A percentile compares a stretch with the other conserved stretches of the same genome.
phyloP scores from a whole-genome alignment of 2,888 invertebrate genomes.

The Drosophila differens region DNA sequence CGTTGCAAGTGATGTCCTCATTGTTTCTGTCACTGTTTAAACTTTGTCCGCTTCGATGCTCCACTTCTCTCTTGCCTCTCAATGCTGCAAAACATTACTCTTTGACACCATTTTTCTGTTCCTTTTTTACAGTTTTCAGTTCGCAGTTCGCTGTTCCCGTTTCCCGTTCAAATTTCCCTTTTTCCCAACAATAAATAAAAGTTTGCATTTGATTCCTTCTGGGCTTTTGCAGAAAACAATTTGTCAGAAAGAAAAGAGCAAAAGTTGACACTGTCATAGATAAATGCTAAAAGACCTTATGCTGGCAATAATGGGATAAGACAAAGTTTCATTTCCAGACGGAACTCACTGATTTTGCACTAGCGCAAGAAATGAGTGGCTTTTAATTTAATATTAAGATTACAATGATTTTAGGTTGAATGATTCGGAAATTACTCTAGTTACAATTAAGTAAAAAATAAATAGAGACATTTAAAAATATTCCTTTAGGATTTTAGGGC shows the following conservation, averaged over 20 bases:
- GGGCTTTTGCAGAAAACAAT: conserved; percentile 56
- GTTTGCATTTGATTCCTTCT: conserved; percentile 43
- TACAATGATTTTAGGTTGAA: not conserved
- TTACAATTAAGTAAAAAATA: not conserved
- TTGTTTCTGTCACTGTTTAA: conserved; percentile 59
- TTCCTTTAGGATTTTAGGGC: too few relatives aligned
- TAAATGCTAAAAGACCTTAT: conserved; percentile 14
- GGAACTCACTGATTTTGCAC: not conserved
- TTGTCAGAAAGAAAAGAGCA: conserved; percentile 59
- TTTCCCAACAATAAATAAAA: conserved; percentile 15
- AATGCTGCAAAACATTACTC: conserved; percentile 22
- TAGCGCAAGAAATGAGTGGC: not conserved
- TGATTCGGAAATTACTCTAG: not conserved
- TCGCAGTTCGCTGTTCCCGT: not conserved
- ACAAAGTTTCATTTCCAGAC: conserved; percentile 9
- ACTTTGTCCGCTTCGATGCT: conserved; percentile 54
- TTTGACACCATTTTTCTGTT: conserved; percentile 41
- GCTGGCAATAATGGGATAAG: conserved; percentile 2
- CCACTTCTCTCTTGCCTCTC: conserved; percentile 20
- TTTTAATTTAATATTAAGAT: not conserved
- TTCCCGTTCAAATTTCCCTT: conserved; percentile 13
- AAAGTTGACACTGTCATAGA: conserved; percentile 45
- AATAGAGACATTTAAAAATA: too few relatives aligned
- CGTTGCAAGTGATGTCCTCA: conserved; percentile 20
- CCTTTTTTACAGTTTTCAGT: not conserved